Evolutionary conservation across 2,113 vertebrate genomes (phyloP).

Genomic region (Peromyscus californicus): DNA sequence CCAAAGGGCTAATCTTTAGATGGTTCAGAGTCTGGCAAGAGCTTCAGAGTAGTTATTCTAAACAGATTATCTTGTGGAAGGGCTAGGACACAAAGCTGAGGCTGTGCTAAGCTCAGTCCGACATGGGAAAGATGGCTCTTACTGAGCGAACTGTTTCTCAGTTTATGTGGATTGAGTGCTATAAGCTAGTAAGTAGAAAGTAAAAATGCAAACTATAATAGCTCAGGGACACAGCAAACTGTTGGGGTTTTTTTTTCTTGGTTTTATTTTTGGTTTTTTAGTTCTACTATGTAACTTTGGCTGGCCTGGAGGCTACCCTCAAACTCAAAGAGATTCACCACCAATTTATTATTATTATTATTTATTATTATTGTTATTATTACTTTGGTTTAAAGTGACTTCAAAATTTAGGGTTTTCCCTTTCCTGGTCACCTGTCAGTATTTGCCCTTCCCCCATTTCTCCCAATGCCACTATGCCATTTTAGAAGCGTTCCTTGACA

Average conservation of each 20-base stretch:
- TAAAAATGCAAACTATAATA: slow-evolving; percentile 50
- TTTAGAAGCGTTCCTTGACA: background rate
- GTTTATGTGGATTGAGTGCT: background rate
- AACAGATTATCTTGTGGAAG: background rate
- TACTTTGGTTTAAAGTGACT: background rate
- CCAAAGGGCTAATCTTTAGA: background rate
- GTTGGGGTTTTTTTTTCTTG: background rate
- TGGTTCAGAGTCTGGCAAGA: background rate
- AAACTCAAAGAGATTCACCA: background rate
- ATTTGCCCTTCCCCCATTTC: background rate
- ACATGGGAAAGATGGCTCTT: slow-evolving; percentile 3
- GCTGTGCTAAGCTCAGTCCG: background rate
- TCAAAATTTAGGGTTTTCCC: slow-evolving; percentile 28
- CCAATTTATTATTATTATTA: background rate
- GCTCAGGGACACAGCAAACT: slow-evolving; percentile 37
- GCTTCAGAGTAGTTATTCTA: background rate
- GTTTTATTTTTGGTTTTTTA: background rate
- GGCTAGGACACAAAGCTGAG: background rate
- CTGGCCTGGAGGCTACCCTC: background rate
- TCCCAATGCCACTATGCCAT: background rate
- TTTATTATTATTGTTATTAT: background rate
- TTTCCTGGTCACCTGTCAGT: background rate
- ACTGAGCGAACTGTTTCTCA: background rate
- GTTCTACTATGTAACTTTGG: background rate
- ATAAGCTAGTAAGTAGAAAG: slow-evolving; percentile 48